Evolutionary conservation across 2,888 invertebrate species (phyloP).

Genomic region (Caradrina clavipalpis): DNA sequence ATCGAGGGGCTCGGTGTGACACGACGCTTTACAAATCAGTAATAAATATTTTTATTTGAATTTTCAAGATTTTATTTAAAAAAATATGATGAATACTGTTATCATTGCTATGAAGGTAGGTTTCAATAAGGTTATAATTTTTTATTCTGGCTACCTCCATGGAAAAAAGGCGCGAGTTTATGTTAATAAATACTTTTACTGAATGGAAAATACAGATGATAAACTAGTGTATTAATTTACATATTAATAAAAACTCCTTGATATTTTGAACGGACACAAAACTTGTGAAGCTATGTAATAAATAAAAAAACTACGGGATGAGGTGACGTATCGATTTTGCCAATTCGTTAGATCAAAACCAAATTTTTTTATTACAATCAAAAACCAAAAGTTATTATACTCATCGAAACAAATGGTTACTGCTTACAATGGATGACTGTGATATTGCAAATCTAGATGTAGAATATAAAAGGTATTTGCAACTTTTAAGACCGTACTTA

Average conservation of each 20-base stretch:
- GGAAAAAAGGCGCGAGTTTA: too few species aligned
- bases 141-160: too few species aligned
- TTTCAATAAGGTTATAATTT: too few species aligned
- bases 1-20: too few species aligned
- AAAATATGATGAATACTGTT: too few species aligned
- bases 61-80: too few species aligned
- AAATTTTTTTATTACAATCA: slow-evolving; percentile 25
- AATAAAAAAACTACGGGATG: not conserved
- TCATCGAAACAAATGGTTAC: not conserved
- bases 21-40: too few species aligned
- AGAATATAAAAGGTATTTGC: slow-evolving; percentile 83
- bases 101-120: too few species aligned
- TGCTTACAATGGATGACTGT: slow-evolving; percentile 74
- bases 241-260: slow-evolving; percentile 18
- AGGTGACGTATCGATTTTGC: slow-evolving; percentile 29
- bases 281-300: not conserved
- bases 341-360: slow-evolving; percentile 45
- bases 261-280: not conserved
- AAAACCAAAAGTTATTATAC: not conserved
- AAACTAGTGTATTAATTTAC: not conserved
- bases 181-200: too few species aligned
- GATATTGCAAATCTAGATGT: slow-evolving; percentile 74
- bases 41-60: too few species aligned
- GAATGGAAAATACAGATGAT: too few species aligned
- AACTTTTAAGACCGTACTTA: slow-evolving; percentile 82